Evolutionary conservation across 2,888 invertebrate species (phyloP), one percentile per base, ranked within the genome.

Genomic region (Helicoverpa assulta): DNA sequence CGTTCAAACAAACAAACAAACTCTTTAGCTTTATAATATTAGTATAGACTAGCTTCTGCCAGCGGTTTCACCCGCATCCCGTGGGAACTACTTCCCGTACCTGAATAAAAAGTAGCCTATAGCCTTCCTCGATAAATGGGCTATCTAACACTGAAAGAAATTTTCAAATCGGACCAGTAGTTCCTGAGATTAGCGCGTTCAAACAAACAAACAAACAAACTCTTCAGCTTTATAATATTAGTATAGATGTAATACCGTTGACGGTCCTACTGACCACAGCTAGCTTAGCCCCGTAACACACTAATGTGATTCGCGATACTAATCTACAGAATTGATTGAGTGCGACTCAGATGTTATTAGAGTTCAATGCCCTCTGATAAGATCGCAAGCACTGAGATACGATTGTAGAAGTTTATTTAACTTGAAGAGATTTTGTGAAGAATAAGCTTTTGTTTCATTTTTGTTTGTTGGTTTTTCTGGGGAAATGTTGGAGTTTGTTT

Each of bases 291-390:
- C 37, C 33, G 26, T 60, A 54, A 19, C 37, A 58, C 53, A 70
- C 54, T 75, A 75, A 75, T 65, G 70, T 55, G 47, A 55, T 70
- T 57, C 3, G 43, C 37, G 64, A 70, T 75, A 43, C 7, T 56
- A 10, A 21, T 52, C 26, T 52, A 16, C 57, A 54, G 57, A 37
- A 47, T 54, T 66, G 70, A 76, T 76, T 76, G 62, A 76, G 62
- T 65, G 53, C 52, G 40, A 68, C 16, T 40, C 33, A 62, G 61
- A 59, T 54, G 40, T 18, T 12, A 53, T 76, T 56, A 65, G 40
- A 76, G 64, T 67, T 51, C 72, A 65, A 47, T 26, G 54, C 21
- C 55, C 62, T 59, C 29, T 69, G 14, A 60, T 60, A 56, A 43
- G 52, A 64, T 60, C 52, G n/a, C 8, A 56, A n/a, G 59, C 50